Percentiles rank a stretch among this genome's conserved stretches.
These are phyloP conservation scores for Trissoscelio sp. DNA, from an alignment of 2,888 invertebrate genomes.

Conservation along the genomic window DNA sequence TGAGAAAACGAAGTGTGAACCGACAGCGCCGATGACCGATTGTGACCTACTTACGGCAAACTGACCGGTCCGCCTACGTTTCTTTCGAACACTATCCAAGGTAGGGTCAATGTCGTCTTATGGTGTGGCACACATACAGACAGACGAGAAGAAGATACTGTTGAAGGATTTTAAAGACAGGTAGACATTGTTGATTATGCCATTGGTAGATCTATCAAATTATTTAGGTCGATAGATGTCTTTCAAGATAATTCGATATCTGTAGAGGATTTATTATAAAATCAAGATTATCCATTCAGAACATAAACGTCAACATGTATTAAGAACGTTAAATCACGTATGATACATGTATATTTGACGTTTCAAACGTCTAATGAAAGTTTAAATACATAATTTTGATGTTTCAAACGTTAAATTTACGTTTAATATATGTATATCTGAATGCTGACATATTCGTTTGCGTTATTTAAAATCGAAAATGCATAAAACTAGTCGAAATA, in stretches of 20 bases:
- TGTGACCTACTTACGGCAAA: slow-evolving; percentile 79
- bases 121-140: slow-evolving; percentile 61
- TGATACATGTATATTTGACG: too few species aligned
- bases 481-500: background rate
- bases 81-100: slow-evolving; percentile 76
- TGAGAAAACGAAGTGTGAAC: slow-evolving; percentile 71
- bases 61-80: slow-evolving; percentile 82
- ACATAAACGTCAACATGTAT: too few species aligned
- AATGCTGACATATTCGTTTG: too few species aligned
- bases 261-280: background rate
- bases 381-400: too few species aligned
- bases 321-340: too few species aligned
- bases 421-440: too few species aligned
- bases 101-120: slow-evolving; percentile 80
- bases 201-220: background rate
- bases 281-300: background rate
- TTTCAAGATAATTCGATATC: background rate
- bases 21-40: slow-evolving; percentile 76
- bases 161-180: slow-evolving; percentile 29
- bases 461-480: too few species aligned
- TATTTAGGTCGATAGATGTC: slow-evolving; percentile 11
- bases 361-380: too few species aligned
- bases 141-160: slow-evolving; percentile 3
- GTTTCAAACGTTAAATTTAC: too few species aligned
- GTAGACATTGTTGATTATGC: slow-evolving; percentile 13